These are phyloP conservation scores for Ischnus inquisitorius DNA, from an alignment of 2,888 invertebrate genomes.

Conservation along the genomic window DNA sequence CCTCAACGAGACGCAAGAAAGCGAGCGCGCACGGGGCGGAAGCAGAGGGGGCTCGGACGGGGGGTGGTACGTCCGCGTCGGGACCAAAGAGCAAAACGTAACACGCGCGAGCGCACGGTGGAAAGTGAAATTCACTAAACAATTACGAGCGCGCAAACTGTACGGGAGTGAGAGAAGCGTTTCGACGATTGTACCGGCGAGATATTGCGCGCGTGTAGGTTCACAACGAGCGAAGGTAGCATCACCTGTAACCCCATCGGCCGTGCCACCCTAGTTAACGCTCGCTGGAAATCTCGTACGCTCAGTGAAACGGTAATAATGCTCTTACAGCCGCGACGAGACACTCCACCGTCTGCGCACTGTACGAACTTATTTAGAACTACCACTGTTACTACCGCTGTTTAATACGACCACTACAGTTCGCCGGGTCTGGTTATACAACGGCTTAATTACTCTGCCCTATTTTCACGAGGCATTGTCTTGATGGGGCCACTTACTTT, in stretches of 20 bases:
- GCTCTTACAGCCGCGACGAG: constrained; percentile 41
- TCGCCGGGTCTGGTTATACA: constrained; percentile 81
- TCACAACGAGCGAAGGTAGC: neutral
- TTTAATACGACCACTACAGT: constrained; percentile 58
- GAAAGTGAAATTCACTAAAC: constrained; percentile 65
- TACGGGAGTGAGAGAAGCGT: neutral
- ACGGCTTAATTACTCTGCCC: constrained; percentile 84
- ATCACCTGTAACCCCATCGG: constrained; percentile 3
- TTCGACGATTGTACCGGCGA: constrained; percentile 2
- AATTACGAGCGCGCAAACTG: constrained; percentile 41
- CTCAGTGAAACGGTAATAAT: constrained; percentile 5
- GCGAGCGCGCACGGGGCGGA: constrained; percentile 40
- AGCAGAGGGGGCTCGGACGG: constrained; percentile 14
- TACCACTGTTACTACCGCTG: constrained; percentile 64
- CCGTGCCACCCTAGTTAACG: constrained; percentile 1
- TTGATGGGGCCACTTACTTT: constrained; percentile 82
- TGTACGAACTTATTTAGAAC: neutral
- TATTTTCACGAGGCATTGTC: constrained; percentile 84
- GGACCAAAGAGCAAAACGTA: constrained; percentile 41
- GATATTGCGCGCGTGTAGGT: neutral
- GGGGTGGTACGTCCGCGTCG: constrained; percentile 11
- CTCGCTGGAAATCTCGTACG: constrained; percentile 2
- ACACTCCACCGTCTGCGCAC: constrained; percentile 58
- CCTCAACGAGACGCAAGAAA: constrained; percentile 19
- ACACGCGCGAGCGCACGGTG: constrained; percentile 8